Base-by-base conservation (phyloP, 2,888 invertebrate genomes). In the Siphlonurus alternatus region DNA sequence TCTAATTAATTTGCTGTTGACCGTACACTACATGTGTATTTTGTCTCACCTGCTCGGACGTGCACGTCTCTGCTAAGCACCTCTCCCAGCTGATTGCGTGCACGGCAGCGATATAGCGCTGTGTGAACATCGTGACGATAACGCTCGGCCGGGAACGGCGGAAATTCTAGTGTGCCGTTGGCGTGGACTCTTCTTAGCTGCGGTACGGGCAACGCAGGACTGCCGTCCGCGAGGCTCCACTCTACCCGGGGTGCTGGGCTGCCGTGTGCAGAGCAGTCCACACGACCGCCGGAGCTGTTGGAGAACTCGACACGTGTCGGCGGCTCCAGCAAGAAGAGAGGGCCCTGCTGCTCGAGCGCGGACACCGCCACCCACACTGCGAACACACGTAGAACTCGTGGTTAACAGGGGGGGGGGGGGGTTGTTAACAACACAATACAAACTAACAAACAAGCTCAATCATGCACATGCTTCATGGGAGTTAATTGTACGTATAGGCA, bases 101-200 rank as follows among this genome's bases (percentile, higher is more conserved):
- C 80, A 69, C 81, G 79, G 85, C 78, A 78, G 73, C 91, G 82
- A 80, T 94, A 94, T 66, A 86, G 83, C 69, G 89, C 85, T 62
- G 89, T 83, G 77, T 94, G 94, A 64, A 93, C 85, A 74, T 92
- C 89, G 71, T 89, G 85, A 61, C 89, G 81, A 78, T 88, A 92
- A 70, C 83, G 82, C 70, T 88, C 87, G 62, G 86, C 86, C 7
- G 88, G 81, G 76, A 95, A 94, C 2, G 93, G 88, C 67, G 86
- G 83, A 75, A 95, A 88, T 75, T 88, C 85, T 74, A 95, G 81
- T 63, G 92, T 91, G 68, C 93, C 92, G 76, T 94, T 92, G 67
- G 84, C 80, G 70, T 88, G 82, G 71, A 88, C 81, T 73, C 86
- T 80, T 61, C 91, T 84, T 69, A 91, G 80, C 69, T 88, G 88